Conservation (phyloP, 2,888 invertebrate species). For the Eulithis testata region DNA sequence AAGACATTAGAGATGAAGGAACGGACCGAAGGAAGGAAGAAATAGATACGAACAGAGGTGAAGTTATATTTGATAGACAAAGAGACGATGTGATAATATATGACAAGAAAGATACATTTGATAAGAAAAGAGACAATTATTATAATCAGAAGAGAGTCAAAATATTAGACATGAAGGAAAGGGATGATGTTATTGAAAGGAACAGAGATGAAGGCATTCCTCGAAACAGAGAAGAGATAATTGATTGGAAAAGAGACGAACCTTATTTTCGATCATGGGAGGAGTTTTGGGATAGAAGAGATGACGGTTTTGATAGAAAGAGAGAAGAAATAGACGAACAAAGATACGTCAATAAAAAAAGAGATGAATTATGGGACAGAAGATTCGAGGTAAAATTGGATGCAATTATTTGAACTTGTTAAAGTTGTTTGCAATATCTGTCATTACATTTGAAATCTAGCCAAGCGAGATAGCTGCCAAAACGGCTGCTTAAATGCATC, state of each 20-base stretch:
- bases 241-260: background rate
- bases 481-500: background rate
- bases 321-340: conserved; percentile 5
- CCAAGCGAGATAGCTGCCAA: conserved; percentile 22
- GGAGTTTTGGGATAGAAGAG: conserved; percentile 8
- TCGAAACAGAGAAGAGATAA: background rate
- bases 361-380: conserved; percentile 31
- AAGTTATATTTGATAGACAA: background rate
- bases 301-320: conserved; percentile 4
- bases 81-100: conserved; percentile 9
- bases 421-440: conserved; percentile 17
- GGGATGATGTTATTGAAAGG: background rate
- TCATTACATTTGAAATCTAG: conserved; percentile 21
- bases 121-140: background rate
- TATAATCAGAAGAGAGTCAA: conserved; percentile 8
- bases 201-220: background rate
- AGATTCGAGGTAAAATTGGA: conserved; percentile 32
- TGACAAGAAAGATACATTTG: background rate
- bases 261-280: background rate
- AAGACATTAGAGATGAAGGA: conserved; percentile 30
- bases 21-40: conserved; percentile 4
- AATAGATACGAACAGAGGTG: background rate
- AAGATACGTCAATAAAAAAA: conserved; percentile 5
- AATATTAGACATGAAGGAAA: background rate
- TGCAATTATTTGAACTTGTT: conserved; percentile 20